Base-by-base conservation (phyloP, 2,797 vertebrate species). In the Xerus rutilus region DNA sequence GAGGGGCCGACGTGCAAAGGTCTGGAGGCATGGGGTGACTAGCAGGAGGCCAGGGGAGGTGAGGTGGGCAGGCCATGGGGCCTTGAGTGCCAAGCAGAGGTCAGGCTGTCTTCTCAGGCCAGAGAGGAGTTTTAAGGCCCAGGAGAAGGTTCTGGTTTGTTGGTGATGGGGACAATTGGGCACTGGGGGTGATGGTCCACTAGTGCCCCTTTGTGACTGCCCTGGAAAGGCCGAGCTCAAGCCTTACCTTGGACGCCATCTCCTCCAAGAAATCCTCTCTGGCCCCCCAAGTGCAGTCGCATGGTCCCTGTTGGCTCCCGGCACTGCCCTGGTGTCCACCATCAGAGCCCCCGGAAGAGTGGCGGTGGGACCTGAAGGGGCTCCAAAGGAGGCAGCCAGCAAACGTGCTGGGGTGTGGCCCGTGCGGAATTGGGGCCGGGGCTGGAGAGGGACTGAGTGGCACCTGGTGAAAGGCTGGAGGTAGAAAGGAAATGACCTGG, bases 201-300 rank as follows among this genome's bases (percentile, higher is more conserved):
- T 28, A 9, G 23, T 59, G 57, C 17, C 0, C 52, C 57, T 2
- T 49, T 2, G 8, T 43, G 32, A 45, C 84, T 35, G 25, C 32
- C 39, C 30, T 8, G 7, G 67, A 12, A 21, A 70, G 67, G 83
- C 47, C 23, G 18, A 39, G 52, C 23, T 2, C 57, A 84, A 47
- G 52, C 54, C 73, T 76, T 12, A 39, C 11, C 2, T 0, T 11
- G 21, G 49, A n/a, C 5, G 3, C 30, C 12, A 0, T 62, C 11
- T 11, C 64, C 30, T 74, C 77, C 8, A 11, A 45, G 45, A 76
- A 54, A 21, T 62, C 54, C 21, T 10, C 39, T 23, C 28, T 52
- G 23, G 2, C 7, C 35, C 62, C 45, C 64, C 39, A 5, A 73
- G 35, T 32, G 78, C 62, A 35, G 82, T 20, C 7, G 7, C 21